Base-by-base conservation (phyloP, 2,888 invertebrate genomes). In the Leuctra nigra region DNA sequence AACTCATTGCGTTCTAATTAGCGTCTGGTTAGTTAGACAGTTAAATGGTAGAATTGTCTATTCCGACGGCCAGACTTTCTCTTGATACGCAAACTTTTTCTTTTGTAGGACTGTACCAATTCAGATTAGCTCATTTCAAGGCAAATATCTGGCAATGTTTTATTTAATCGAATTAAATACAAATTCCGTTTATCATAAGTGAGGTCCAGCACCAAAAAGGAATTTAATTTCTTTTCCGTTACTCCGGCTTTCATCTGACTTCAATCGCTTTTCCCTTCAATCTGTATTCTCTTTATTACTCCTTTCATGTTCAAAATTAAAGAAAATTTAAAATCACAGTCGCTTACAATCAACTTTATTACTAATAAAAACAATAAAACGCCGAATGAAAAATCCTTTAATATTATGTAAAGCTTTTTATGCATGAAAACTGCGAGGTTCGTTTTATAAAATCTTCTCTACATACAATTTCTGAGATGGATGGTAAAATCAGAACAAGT, bases 171-270 rank as follows among this genome's bases (percentile, higher is more conserved):
- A 58, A 55, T 58, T 58, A 58, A 58, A 58, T 46, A 46, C 52
- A 58, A 55, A 58, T 55, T 58, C 58, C 58, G 64, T 65, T 68
- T 50, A 50, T 50, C 18, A 50, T 50, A 50, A 50, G 50, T 50
- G 50, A 50, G 50, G 50, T 50, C 50, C 50, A 50, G 50, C 22
- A 11, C 18, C 33, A 50, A 33, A 50, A 50, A 50, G 50, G 50
- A 50, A 50, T 50, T 33, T 35, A 13, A 50, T 33, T 50, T 50
- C 23, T 23, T 50, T 50, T 35, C 47, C 50, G 16, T 50, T 18
- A 3, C 33, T 20, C 22, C 35, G 11, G 50, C 50, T 50, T 35
- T 50, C 50, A 50, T 33, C 50, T 33, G 50, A 50, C 50, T 50
- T 50, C 50, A 50, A 50, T 50, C 50, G 50, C 4, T n/a, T 6